Base-by-base conservation (phyloP, 2,113 vertebrate species). In the Syngnathus typhle region DNA sequence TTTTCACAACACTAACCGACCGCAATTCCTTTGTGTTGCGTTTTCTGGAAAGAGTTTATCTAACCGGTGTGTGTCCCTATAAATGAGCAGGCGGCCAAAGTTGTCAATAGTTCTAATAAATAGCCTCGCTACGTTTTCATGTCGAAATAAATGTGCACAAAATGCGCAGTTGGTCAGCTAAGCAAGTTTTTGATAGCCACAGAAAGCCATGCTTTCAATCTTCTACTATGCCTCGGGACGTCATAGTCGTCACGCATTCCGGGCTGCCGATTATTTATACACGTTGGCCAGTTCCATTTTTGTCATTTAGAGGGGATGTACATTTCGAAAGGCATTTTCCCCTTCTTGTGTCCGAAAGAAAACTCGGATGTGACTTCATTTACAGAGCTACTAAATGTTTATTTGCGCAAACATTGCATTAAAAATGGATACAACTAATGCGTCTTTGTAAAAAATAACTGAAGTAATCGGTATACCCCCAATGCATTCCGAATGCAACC, bases 21-120 rank as follows among this genome's bases (percentile, higher is more conserved):
- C 74, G 72, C 47, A 67, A 73, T 79, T 75, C 78, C 77, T 86
- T 86, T 84, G 79, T 84, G 75, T 79, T 70, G 52, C 63, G 74
- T 54, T 72, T 19, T 52, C 1, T 18, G 37, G 73, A 38, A 6
- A 18, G 8, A 3, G 60, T 43, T 18, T 63, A 63, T 63, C 79
- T 71, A 73, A 44, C 58, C 62, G 72, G 64, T 16, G 71, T 76
- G 41, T 80, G 82, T 77, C 67, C 60, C 80, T 69, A 52, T 7
- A 47, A 46, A 39, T 56, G 12, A 23, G 61, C 63, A 64, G 38
- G 3, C n/a, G 55, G 52, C 77, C 71, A 39, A 65, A 65, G 61
- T 59, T 62, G 3, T 11, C 39, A 52, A 46, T 58, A 71, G 15
- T 44, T 63, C 61, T 27, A 73, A 54, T 37, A n/a, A 60, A 55